Base-by-base conservation (phyloP, 2,797 vertebrate genomes). In the Carduelis carduelis region DNA sequence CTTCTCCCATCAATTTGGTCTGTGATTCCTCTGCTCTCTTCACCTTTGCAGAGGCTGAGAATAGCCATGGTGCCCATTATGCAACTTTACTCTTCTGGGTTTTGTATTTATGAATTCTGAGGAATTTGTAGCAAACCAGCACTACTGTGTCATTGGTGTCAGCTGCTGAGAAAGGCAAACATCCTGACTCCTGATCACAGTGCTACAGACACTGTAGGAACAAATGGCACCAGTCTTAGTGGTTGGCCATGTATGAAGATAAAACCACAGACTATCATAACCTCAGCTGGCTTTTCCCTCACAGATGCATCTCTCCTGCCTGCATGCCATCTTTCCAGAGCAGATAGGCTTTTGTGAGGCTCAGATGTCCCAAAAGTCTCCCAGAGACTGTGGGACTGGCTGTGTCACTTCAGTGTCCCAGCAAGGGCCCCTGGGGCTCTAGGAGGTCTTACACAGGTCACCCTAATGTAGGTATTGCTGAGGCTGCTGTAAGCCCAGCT, bases 401-500 rank as follows among this genome's bases (percentile, higher is more conserved):
- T 22, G 4, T 28, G 37, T 37, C 30, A 41, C 18, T 53, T 49
- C 24, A 17, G 30, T 22, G 63, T 46, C 34, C 43, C 88, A 87
- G 34, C 18, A 72, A 28, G 41, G 34, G 14, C 13, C 37, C 10
- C 8, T 3, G 24, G 28, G 23, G 28, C n/a, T 78, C n/a, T 34
- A 60, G 70, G 35, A 74, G 4, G 37, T 23, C 7, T 76, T 49
- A 5, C 3, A 2, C 1, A 65, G 14, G 19, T 39, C 27, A 47
- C n/a, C 20, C 5, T 5, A 46, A 8, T 2, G 3, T 0, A 0
- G 47, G 12, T 34, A 53, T 30, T 11, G 2, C 10, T 46, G 63
- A 53, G 19, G 50, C 12, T 94, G 55, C 43, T 64, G 21, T 35
- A 49, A 64, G 17, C 35, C 1, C 6, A 59, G 22, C 47, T 2